phyloP scores from a whole-genome alignment of 2,888 invertebrate genomes.

The Spodoptera picta region DNA sequence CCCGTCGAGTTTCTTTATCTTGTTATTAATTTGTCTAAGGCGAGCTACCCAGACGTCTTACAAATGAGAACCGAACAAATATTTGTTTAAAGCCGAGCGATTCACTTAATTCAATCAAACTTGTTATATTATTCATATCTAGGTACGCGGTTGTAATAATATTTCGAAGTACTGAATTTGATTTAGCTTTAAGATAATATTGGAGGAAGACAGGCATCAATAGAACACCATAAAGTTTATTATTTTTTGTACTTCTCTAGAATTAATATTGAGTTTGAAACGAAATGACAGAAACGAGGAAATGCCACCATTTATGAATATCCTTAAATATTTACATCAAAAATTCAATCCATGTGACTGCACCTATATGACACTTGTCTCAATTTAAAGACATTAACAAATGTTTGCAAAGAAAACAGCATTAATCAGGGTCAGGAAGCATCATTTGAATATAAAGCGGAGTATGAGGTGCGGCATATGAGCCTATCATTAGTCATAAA shows the following conservation, averaged over 20 bases:
- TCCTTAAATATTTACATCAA: neutral
- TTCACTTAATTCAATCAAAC: slow-evolving; percentile 63
- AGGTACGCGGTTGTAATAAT: slow-evolving; percentile 15
- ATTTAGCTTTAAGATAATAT: slow-evolving; percentile 2
- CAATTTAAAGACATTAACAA: slow-evolving; percentile 76
- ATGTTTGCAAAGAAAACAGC: slow-evolving; percentile 82
- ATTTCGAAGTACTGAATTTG: slow-evolving; percentile 22
- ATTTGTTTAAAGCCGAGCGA: slow-evolving; percentile 70
- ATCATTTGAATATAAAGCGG: slow-evolving; percentile 87
- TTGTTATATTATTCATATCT: slow-evolving; percentile 58
- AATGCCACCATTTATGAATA: neutral
- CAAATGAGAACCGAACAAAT: slow-evolving; percentile 82
- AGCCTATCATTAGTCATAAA: slow-evolving; percentile 88
- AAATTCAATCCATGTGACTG: slow-evolving; percentile 39
- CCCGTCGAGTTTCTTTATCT: slow-evolving; percentile 87
- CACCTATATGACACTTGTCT: slow-evolving; percentile 61
- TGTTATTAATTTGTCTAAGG: slow-evolving; percentile 88
- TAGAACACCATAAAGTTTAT: neutral
- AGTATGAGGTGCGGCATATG: slow-evolving; percentile 78
- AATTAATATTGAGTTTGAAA: neutral
- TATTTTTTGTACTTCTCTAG: too few relatives aligned
- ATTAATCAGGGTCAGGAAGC: slow-evolving; percentile 86
- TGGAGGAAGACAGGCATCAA: too few relatives aligned
- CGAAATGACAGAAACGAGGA: neutral
- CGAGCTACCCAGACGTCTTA: slow-evolving; percentile 81